Evolutionary conservation across 2,888 invertebrate species (phyloP).

Genomic region (Pachydiplax longipennis): DNA sequence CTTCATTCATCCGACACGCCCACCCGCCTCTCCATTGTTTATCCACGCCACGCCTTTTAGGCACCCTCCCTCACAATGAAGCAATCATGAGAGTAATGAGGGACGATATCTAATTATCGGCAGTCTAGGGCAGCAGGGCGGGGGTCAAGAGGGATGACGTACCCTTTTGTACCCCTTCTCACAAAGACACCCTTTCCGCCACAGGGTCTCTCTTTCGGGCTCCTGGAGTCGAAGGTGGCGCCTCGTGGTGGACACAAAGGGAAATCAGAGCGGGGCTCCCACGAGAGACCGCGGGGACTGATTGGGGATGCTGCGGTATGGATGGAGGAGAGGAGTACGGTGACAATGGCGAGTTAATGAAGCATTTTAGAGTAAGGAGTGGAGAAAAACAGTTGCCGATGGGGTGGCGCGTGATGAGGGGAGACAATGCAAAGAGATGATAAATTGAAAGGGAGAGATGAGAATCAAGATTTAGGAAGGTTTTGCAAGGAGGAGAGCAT

Average conservation of each 20-base stretch:
- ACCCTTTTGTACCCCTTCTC: background rate
- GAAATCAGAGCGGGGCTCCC: background rate
- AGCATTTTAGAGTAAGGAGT: conserved; percentile 43
- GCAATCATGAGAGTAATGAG: conserved; percentile 40
- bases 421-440: background rate
- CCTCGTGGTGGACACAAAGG: background rate
- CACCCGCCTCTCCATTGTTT: background rate
- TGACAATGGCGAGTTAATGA: conserved; percentile 40
- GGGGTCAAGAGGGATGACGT: background rate
- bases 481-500: no score
- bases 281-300: background rate
- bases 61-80: conserved; percentile 27
- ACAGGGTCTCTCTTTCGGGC: background rate
- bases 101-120: conserved; percentile 41
- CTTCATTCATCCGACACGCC: background rate
- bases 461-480: background rate
- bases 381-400: conserved; percentile 35
- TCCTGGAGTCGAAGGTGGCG: background rate
- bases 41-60: conserved; percentile 9
- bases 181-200: background rate
- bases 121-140: conserved; percentile 29
- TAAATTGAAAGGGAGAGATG: background rate
- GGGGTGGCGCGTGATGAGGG: background rate
- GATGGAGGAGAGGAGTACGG: background rate
- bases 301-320: background rate